Conservation (phyloP, 92 coral and sea anemone genomes). For the Zoanthus gigantus region DNA sequence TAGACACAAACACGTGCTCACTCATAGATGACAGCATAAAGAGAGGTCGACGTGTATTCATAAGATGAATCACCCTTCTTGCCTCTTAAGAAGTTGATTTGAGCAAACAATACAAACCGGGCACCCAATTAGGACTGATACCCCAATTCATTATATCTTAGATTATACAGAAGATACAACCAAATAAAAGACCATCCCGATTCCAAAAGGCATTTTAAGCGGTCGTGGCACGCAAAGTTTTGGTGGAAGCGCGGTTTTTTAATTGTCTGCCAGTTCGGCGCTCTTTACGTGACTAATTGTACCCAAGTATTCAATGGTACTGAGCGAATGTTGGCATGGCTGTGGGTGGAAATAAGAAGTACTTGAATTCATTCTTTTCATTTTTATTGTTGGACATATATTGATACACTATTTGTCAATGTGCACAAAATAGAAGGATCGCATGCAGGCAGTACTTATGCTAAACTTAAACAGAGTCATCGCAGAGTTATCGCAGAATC, state of each 20-base stretch:
- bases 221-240: conserved; percentile 15
- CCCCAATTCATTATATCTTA: conserved; percentile 42
- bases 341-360: conserved; percentile 46
- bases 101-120: conserved; percentile 71
- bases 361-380: conserved; percentile 33
- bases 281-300: conserved; percentile 29
- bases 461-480: conserved; percentile 6
- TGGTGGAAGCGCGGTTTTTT: not conserved
- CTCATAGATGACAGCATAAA: conserved; percentile 4
- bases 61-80: conserved; percentile 65
- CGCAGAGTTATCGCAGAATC: conserved; percentile 13
- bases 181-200: conserved; percentile 11
- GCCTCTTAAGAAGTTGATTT: conserved; percentile 59
- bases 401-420: conserved; percentile 75
- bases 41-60: not conserved
- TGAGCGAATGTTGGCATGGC: conserved; percentile 14
- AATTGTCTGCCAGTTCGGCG: not conserved
- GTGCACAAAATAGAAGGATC: conserved; percentile 39
- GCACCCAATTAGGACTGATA: conserved; percentile 63
- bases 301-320: not conserved
- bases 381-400: conserved; percentile 58
- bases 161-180: conserved; percentile 50
- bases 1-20: conserved; percentile 43
- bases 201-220: conserved; percentile 16
- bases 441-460: conserved; percentile 60